phyloP scores from a whole-genome alignment of 2,888 invertebrate genomes.

The Ischnus inquisitorius region DNA sequence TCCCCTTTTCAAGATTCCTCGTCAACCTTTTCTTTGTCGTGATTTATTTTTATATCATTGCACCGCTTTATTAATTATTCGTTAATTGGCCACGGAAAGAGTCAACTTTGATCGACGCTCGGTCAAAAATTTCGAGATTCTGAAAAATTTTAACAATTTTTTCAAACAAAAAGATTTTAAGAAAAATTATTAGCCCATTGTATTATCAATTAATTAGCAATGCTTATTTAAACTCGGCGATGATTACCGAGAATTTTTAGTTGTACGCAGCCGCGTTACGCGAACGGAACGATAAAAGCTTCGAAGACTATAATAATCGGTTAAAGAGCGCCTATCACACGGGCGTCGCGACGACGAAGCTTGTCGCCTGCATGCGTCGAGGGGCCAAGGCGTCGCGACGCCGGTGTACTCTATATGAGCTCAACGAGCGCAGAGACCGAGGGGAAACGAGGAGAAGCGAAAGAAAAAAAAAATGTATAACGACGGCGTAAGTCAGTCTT shows the following conservation, averaged over 20 bases:
- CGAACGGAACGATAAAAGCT: slow-evolving; percentile 56
- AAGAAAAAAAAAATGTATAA: slow-evolving; percentile 49
- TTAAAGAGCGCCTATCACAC: slow-evolving; percentile 38
- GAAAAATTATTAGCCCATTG: too few species aligned
- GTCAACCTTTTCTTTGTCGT: too few species aligned
- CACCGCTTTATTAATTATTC: too few species aligned
- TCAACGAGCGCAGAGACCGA: slow-evolving; percentile 40
- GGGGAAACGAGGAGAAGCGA: slow-evolving; percentile 21
- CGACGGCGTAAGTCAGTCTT: slow-evolving; percentile 67
- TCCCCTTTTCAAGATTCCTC: background rate
- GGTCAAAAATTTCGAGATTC: too few species aligned
- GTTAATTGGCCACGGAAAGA: too few species aligned
- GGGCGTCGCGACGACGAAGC: slow-evolving; percentile 49
- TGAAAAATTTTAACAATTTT: too few species aligned
- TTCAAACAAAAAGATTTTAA: too few species aligned
- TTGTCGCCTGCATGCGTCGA: slow-evolving; percentile 35
- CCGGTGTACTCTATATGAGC: slow-evolving; percentile 60
- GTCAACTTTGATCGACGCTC: too few species aligned
- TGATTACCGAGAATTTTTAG: background rate
- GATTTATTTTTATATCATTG: too few species aligned
- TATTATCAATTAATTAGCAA: too few species aligned
- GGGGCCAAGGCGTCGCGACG: slow-evolving; percentile 61
- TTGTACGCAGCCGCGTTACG: background rate
- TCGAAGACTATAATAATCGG: slow-evolving; percentile 25
- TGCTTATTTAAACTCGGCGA: background rate